Evolutionary conservation across 2,113 vertebrate species (phyloP), one percentile per base, ranked within the genome.

Genomic region (Xiphophorus maculatus): DNA sequence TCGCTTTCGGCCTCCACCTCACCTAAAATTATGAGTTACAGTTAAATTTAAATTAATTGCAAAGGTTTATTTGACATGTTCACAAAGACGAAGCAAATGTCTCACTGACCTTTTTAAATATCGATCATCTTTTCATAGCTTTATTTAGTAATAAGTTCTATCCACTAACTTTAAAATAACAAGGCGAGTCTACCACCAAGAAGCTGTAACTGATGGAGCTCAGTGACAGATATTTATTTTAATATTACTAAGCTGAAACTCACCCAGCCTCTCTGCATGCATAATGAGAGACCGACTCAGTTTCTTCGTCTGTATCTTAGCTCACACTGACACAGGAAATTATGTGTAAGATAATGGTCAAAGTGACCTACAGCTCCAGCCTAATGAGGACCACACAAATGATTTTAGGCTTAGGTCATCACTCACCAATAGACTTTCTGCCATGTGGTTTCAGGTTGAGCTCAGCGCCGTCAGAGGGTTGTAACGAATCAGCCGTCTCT

Each of bases 1-100:
- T 99, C 98, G 2, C 97, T 99, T 63, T 99, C 97, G 0, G 96
- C 96, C 5, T 99, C 98, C 58, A 96, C 96, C 83, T 99, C 97
- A 44, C 96, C 98, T 99, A 90, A 63, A 90, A 89, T 64, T 64
- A 71, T 1, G 5, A 66, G 28, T 13, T 19, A 71, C 37, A 79
- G 3, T 29, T 15, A 35, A 27, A 42, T 42, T 48, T 51, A 22
- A 29, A n/a, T 13, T 8, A 5, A 51, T 54, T 29, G 60, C 14
- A 25, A 0, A 51, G 25, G 35, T 73, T 51, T 72, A 7, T 12
- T 11, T 48, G 44, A 5, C 17, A 48, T 13, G 32, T 0, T 44
- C 19, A 17, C 15, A 33, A 25, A n/a, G 44, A 19, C 15, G 4
- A 48, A 19, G 14, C 15, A 54, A 54, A 22, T 25, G 15, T n/a